Percentiles rank a stretch among this genome's conserved stretches.
Conservation (phyloP, 2,113 vertebrate species). For the Turnix velox region DNA sequence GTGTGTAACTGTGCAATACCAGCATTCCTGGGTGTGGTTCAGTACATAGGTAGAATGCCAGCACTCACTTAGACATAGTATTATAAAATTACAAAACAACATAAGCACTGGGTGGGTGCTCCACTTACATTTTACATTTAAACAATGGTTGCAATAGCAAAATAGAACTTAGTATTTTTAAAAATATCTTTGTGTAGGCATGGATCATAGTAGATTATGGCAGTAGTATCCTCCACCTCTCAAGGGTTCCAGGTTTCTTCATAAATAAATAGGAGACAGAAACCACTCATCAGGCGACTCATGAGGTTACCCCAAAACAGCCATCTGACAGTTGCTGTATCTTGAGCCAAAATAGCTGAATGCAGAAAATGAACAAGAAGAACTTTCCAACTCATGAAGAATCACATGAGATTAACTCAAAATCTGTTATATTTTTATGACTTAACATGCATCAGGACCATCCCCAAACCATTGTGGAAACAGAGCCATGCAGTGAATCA, state of each 20-base stretch:
- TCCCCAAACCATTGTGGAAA: background rate
- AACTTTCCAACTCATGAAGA: background rate
- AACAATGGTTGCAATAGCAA: slow-evolving; percentile 54
- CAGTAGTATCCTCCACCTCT: background rate
- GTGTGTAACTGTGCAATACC: slow-evolving; percentile 65
- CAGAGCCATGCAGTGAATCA: background rate
- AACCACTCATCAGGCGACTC: background rate
- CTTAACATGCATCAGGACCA: background rate
- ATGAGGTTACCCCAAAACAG: background rate
- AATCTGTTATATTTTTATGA: background rate
- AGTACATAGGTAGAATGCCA: slow-evolving; percentile 59
- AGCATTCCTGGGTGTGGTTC: slow-evolving; percentile 59
- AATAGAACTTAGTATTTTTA: slow-evolving; percentile 35
- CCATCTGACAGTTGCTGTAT: background rate
- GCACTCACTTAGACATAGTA: slow-evolving; percentile 50
- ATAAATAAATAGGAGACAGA: background rate
- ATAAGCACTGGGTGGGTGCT: slow-evolving; percentile 44
- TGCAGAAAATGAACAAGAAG: background rate
- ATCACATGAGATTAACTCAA: background rate
- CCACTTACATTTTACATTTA: slow-evolving; percentile 65
- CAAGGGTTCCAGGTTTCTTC: background rate
- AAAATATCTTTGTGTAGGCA: slow-evolving; percentile 14
- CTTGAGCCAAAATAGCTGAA: background rate
- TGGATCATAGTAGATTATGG: background rate
- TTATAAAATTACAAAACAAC: slow-evolving; percentile 60